A percentile compares a stretch with the other conserved stretches of the same genome.
Evolutionary conservation across 64 coral and sea anemone genomes (phyloP).

Genomic region (Anthopleura sola): DNA sequence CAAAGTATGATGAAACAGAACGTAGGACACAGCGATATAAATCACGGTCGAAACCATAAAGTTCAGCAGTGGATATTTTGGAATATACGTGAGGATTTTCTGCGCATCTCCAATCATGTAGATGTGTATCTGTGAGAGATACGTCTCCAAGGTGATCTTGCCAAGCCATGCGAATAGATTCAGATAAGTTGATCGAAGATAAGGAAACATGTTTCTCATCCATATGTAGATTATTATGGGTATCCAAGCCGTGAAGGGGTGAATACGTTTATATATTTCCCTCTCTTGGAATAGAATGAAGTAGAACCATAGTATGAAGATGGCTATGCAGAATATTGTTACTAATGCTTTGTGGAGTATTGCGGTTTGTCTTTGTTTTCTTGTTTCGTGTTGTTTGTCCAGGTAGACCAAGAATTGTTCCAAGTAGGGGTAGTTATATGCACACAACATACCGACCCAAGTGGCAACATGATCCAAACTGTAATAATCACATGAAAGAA

Average conservation of each 20-base stretch:
- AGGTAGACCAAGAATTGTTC: conserved; percentile 77
- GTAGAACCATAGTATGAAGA: conserved; percentile 67
- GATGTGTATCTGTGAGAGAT: conserved; percentile 96
- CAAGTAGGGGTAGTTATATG: conserved; percentile 97
- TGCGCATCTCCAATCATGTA: conserved; percentile 95
- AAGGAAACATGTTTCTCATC: conserved; percentile 79
- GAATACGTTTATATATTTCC: conserved; percentile 67
- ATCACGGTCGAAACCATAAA: conserved; percentile 74
- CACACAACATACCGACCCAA: conserved; percentile 94
- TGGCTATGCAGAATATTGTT: conserved; percentile 33
- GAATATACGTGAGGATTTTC: conserved; percentile 66
- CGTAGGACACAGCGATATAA: conserved; percentile 79
- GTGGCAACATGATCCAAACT: conserved; percentile 89
- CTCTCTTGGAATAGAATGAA: conserved; percentile 64
- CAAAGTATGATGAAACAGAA: conserved; percentile 88
- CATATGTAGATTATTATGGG: conserved; percentile 81
- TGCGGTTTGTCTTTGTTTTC: conserved; percentile 26
- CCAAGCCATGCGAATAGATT: conserved; percentile 96
- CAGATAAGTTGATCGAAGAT: conserved; percentile 60
- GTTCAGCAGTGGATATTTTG: conserved; percentile 92
- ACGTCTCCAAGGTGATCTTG: conserved; percentile 87
- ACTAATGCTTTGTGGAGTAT: conserved; percentile 54
- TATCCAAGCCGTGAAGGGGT: conserved; percentile 80
- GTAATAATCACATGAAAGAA: background rate
- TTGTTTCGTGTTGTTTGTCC: conserved; percentile 70